Evolutionary conservation across 2,888 invertebrate species (phyloP).

Genomic region (Amitus sp.): DNA sequence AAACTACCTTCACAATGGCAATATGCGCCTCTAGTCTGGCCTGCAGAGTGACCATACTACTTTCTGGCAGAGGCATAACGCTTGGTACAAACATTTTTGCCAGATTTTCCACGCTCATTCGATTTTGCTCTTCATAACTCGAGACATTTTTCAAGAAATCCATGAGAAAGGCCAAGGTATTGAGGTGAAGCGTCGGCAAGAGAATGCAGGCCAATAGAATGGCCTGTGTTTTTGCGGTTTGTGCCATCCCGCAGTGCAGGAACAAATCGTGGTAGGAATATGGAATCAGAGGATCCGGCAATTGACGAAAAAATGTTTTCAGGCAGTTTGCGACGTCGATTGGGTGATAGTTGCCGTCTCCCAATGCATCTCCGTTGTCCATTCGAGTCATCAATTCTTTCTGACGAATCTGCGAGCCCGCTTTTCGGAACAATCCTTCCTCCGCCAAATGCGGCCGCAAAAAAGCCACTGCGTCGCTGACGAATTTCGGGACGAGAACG

Average conservation of each 20-base stretch:
- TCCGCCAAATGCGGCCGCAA: constrained; percentile 76
- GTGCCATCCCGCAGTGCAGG: constrained; percentile 73
- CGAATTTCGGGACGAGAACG: constrained; percentile 77
- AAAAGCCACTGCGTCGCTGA: constrained; percentile 77
- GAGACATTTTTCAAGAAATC: constrained; percentile 80
- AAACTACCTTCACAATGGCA: constrained; percentile 73
- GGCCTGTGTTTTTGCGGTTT: constrained; percentile 72
- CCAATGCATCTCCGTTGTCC: constrained; percentile 77
- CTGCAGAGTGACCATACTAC: constrained; percentile 69
- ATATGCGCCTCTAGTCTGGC: constrained; percentile 76
- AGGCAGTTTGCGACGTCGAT: constrained; percentile 88
- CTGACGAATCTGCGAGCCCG: constrained; percentile 84
- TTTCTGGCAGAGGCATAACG: constrained; percentile 81
- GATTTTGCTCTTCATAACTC: constrained; percentile 75
- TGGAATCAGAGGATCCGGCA: constrained; percentile 87
- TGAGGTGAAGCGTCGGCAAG: constrained; percentile 80
- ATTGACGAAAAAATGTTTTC: constrained; percentile 84
- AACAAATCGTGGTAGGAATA: constrained; percentile 79
- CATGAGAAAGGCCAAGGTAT: constrained; percentile 84
- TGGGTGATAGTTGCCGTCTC: constrained; percentile 78
- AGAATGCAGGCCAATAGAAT: constrained; percentile 76
- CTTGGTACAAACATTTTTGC: constrained; percentile 89
- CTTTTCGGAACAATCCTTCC: constrained; percentile 90
- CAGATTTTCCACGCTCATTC: constrained; percentile 86
- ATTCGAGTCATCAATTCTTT: constrained; percentile 81